These are phyloP conservation scores for Phortica okadai DNA, from an alignment of 2,888 invertebrate genomes.

Conservation along the genomic window DNA sequence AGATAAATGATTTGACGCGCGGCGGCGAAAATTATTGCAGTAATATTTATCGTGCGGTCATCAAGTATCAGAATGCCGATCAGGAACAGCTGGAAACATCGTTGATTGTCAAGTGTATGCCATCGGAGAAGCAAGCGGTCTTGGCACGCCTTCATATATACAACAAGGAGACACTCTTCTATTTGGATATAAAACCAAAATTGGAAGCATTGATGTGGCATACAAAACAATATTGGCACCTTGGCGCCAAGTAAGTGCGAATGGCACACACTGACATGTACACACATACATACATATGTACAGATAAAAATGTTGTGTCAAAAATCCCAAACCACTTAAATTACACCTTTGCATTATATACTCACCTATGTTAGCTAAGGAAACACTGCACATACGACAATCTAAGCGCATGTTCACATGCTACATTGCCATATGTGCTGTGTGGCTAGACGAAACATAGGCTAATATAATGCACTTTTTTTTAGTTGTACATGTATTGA, in stretches of 20 bases:
- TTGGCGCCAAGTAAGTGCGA: slow-evolving; percentile 67
- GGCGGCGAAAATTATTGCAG: slow-evolving; percentile 75
- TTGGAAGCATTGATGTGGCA: slow-evolving; percentile 76
- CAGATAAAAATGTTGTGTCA: neutral
- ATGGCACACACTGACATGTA: neutral
- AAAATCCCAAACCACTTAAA: too few relatives aligned
- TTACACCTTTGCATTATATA: too few relatives aligned
- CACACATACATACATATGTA: neutral
- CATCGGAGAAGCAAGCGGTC: slow-evolving; percentile 73
- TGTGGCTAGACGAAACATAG: too few relatives aligned
- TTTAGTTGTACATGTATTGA: too few relatives aligned
- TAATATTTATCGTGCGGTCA: slow-evolving; percentile 68
- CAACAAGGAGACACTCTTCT: slow-evolving; percentile 77
- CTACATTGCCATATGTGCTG: too few relatives aligned
- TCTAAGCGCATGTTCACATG: too few relatives aligned
- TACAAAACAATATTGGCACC: slow-evolving; percentile 58
- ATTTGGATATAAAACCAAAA: slow-evolving; percentile 74
- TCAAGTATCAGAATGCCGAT: slow-evolving; percentile 58
- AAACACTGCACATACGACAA: too few relatives aligned
- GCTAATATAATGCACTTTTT: too few relatives aligned
- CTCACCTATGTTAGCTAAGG: too few relatives aligned
- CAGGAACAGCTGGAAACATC: slow-evolving; percentile 50
- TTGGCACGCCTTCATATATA: slow-evolving; percentile 76
- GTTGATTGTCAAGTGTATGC: slow-evolving; percentile 70
- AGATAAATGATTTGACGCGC: slow-evolving; percentile 59